A percentile compares a stretch with the other conserved stretches of the same genome.
Evolutionary conservation across 1,140 invertebrate genomes (phyloP).

Genomic region (Pristionchus pacificus): DNA sequence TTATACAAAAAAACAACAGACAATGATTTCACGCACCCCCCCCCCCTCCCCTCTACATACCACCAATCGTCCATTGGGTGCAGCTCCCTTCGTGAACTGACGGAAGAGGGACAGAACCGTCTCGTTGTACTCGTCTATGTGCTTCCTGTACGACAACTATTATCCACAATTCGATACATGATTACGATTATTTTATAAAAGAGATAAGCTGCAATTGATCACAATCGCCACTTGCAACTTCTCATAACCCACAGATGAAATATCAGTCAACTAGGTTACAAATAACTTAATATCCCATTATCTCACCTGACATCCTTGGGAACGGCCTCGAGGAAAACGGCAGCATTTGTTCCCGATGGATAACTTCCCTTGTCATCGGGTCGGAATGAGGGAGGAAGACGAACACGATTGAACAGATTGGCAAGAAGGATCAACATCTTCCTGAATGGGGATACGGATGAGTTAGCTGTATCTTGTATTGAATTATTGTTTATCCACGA

Average conservation of each 20-base stretch:
- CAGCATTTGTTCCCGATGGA: constrained; percentile 1
- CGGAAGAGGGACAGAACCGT: constrained; percentile 17
- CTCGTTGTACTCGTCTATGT: constrained; percentile 25
- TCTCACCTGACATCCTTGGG: background rate
- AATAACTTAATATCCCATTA: too few species aligned
- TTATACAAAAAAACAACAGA: constrained; percentile 9
- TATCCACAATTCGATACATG: too few species aligned
- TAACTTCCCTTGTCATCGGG: constrained; percentile 18
- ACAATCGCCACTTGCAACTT: constrained; percentile 7
- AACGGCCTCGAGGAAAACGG: background rate
- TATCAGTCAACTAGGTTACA: too few species aligned
- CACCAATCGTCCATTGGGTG: constrained; percentile 15
- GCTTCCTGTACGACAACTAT: background rate
- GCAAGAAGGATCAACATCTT: constrained; percentile 17
- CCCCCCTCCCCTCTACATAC: too few species aligned
- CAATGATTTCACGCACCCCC: too few species aligned
- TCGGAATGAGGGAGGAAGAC: constrained; percentile 23
- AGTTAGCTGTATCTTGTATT: too few species aligned
- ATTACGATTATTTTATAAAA: constrained; percentile 7
- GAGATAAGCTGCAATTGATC: background rate
- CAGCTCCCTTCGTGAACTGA: constrained; percentile 18
- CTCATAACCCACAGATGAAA: too few species aligned
- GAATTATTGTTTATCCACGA: constrained; percentile 12
- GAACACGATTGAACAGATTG: constrained; percentile 18
- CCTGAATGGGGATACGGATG: too few species aligned